Base-by-base conservation (phyloP, 2,797 vertebrate genomes). In the Myiotriccus ornatus region DNA sequence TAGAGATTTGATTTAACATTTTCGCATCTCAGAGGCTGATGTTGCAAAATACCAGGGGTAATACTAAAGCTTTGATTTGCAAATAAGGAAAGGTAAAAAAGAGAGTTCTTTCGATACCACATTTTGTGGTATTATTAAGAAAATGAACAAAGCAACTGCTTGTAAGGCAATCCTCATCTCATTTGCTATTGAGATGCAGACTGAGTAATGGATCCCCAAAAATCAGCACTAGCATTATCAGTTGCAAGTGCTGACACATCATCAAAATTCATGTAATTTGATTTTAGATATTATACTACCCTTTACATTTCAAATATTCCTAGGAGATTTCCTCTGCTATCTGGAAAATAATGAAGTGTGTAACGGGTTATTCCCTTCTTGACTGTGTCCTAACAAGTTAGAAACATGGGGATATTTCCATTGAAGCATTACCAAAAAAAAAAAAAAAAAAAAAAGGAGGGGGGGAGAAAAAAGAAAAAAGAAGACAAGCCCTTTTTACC, bases 301-400 rank as follows among this genome's bases (percentile, higher is more conserved):
- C 62, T 84, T 91, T 86, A 63, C 35, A 81, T 94, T 93, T 94
- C 77, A 79, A 76, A 81, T 90, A 86, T 81, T 86, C 96, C 93
- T 87, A 28, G 67, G 91, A 91, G 91, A 95, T 56, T 93, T 90
- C 63, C 25, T 47, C 41, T 88, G 23, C 50, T 96, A 47, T 86
- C 85, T 90, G 69, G 80, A 95, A 95, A 95, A 86, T 96, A 95
- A 94, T 93, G 94, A 96, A 93, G 76, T 44, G 62, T 25, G 18
- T 95, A 90, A 95, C 78, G 80, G 83, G 44, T 82, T 94, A 93
- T 93, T 94, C 87, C 93, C 87, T 91, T 91, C 83, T 57, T 93
- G 73, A 28, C 79, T 88, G 46, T 37, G 57, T 75, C 76, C 82
- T 84, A 88, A 94, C 65, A 88, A 94, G 76, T 39, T 84, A 78